phyloP scores from a whole-genome alignment of 1,140 invertebrate species.

The Sitodiplosis mosellana region DNA sequence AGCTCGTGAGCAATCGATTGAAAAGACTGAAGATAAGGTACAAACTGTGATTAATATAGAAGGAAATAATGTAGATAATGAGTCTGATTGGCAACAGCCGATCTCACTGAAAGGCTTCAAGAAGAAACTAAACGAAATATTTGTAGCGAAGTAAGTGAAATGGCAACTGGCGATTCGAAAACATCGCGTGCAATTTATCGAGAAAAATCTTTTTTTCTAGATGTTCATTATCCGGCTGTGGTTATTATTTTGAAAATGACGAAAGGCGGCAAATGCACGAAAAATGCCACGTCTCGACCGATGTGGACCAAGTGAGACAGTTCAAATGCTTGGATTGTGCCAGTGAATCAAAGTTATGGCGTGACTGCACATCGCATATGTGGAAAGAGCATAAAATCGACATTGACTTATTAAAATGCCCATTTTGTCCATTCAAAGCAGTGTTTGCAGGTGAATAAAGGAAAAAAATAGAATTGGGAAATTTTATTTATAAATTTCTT shows the following conservation, averaged over 20 bases:
- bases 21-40: too few species aligned
- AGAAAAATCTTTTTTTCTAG: constrained; percentile 10
- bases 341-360: constrained; percentile 34
- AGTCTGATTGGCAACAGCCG: neutral
- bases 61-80: too few species aligned
- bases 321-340: constrained; percentile 34
- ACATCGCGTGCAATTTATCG: neutral
- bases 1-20: too few species aligned
- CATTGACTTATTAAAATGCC: constrained; percentile 42
- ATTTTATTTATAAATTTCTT: too few species aligned
- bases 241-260: constrained; percentile 29
- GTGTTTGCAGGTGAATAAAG: constrained; percentile 30
- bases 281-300: constrained; percentile 25
- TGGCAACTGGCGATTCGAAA: neutral
- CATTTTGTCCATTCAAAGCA: constrained; percentile 38
- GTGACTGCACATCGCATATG: constrained; percentile 39
- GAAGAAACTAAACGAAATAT: neutral
- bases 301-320: constrained; percentile 17
- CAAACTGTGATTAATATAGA: too few species aligned
- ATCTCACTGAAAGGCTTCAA: constrained; percentile 2
- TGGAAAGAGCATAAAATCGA: constrained; percentile 47
- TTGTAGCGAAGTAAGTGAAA: neutral
- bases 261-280: constrained; percentile 28
- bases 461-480: too few species aligned
- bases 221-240: constrained; percentile 29